phyloP scores from a whole-genome alignment of 2,888 invertebrate genomes.

The Agrilus cyanescens region DNA sequence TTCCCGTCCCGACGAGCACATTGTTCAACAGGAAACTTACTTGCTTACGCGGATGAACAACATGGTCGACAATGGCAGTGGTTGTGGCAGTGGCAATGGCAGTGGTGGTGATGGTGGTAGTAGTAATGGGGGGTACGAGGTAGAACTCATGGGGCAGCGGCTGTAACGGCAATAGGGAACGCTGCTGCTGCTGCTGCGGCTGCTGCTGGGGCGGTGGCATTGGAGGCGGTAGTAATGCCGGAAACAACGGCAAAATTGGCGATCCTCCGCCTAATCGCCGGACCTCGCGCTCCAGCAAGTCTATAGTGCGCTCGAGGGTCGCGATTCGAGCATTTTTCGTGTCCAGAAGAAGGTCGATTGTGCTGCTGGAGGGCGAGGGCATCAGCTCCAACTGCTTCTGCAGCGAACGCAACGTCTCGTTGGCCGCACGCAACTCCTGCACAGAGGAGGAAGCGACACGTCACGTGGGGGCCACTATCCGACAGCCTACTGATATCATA shows the following conservation, averaged over 20 bases:
- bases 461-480: slow-evolving; percentile 12
- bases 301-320: slow-evolving; percentile 75
- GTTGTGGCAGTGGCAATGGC: slow-evolving; percentile 18
- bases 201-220: slow-evolving; percentile 19
- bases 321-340: slow-evolving; percentile 80
- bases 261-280: slow-evolving; percentile 36
- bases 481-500: slow-evolving; percentile 1
- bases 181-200: slow-evolving; percentile 23
- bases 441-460: slow-evolving; percentile 18
- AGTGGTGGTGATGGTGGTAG: slow-evolving; percentile 16
- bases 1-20: slow-evolving; percentile 64
- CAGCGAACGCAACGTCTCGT: slow-evolving; percentile 72
- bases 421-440: slow-evolving; percentile 75
- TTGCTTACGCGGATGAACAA: slow-evolving; percentile 61
- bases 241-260: slow-evolving; percentile 31
- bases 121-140: slow-evolving; percentile 33
- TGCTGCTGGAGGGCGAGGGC: slow-evolving; percentile 52
- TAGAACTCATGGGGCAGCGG: slow-evolving; percentile 1
- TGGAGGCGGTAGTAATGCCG: slow-evolving; percentile 34
- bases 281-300: slow-evolving; percentile 68
- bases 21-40: slow-evolving; percentile 77
- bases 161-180: slow-evolving; percentile 29
- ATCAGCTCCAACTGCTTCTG: slow-evolving; percentile 69
- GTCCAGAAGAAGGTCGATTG: slow-evolving; percentile 68
- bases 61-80: slow-evolving; percentile 31